phyloP scores from a whole-genome alignment of 2,797 vertebrate genomes.

The Staurois parvus region DNA sequence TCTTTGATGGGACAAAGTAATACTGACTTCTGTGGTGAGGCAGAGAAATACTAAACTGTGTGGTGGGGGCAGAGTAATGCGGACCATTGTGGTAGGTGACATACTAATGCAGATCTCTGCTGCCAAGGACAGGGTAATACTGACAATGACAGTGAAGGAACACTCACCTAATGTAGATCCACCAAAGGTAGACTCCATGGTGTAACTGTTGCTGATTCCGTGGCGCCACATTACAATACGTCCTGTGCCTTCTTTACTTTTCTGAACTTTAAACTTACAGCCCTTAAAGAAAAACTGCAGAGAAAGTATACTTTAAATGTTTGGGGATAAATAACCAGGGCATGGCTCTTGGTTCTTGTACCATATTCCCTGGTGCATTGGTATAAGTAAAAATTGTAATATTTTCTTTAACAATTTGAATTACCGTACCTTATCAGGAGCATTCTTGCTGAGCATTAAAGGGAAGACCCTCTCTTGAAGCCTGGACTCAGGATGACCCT shows the following conservation, averaged over 20 bases:
- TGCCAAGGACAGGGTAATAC: no score
- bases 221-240: constrained; percentile 91
- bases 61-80: no score
- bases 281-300: constrained; percentile 89
- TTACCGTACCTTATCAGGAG: constrained; percentile 89
- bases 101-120: not conserved
- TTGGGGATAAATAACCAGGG: not conserved
- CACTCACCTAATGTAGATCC: constrained; percentile 89
- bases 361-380: no score
- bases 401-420: not conserved
- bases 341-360: not conserved
- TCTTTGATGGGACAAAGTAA: no score
- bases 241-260: constrained; percentile 90
- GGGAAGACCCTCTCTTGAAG: constrained; percentile 87
- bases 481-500: constrained; percentile 50
- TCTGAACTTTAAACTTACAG: constrained; percentile 93
- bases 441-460: constrained; percentile 95
- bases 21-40: no score
- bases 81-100: not conserved
- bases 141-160: no score
- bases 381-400: not conserved
- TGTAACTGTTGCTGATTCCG: constrained; percentile 92
- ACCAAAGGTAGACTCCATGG: constrained; percentile 90
- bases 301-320: not conserved
- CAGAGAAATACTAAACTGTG: not conserved